Conservation (phyloP, 1,140 invertebrate species). For the Cherax quadricarinatus region DNA sequence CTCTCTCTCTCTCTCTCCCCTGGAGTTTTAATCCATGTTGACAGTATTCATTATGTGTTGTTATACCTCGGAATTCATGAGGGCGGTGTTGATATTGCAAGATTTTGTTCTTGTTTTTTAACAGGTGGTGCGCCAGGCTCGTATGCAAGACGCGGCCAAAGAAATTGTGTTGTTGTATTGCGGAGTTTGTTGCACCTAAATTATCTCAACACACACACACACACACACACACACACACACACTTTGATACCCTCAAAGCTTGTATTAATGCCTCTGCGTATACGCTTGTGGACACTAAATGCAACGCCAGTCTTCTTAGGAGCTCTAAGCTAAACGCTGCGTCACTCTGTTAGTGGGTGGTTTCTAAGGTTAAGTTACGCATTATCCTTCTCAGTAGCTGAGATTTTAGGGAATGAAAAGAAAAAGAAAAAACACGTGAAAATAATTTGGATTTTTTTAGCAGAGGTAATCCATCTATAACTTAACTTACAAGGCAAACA, state of each 20-base stretch:
- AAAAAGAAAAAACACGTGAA: too few species aligned
- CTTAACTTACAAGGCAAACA: too few species aligned
- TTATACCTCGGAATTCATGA: constrained; percentile 8
- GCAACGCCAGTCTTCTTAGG: too few species aligned
- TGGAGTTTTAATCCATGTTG: constrained; percentile 44
- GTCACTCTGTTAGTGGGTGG: too few species aligned
- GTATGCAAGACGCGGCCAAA: not conserved
- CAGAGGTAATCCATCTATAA: too few species aligned
- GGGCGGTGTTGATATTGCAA: not conserved
- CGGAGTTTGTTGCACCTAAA: not conserved
- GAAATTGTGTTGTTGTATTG: not conserved
- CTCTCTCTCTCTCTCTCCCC: constrained; percentile 24
- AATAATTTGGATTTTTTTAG: too few species aligned
- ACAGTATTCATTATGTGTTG: constrained; percentile 58
- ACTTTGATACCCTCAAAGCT: not conserved
- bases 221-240: not conserved
- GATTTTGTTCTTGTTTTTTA: constrained; percentile 20
- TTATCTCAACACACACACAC: not conserved
- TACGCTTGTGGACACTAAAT: too few species aligned
- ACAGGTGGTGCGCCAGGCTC: not conserved
- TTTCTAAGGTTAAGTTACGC: too few species aligned
- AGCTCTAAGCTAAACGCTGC: too few species aligned
- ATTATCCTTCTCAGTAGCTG: too few species aligned
- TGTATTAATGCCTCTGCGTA: too few species aligned
- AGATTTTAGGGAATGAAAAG: too few species aligned